Conservation (phyloP, 2,113 vertebrate genomes). For the Nicator chloris region DNA sequence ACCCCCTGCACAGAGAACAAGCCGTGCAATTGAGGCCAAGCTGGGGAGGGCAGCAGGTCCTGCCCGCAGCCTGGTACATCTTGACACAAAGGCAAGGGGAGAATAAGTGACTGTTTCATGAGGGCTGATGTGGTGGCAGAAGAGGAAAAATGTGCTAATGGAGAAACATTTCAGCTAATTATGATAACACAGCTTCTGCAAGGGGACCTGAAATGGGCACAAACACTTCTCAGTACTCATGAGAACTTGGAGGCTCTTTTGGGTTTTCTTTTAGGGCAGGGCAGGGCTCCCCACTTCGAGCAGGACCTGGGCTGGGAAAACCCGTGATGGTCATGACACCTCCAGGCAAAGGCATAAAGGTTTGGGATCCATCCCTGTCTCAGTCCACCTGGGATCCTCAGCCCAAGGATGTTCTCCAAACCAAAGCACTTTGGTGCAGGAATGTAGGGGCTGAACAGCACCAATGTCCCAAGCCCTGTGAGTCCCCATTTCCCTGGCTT, state of each 20-base stretch:
- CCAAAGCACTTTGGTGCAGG: not conserved
- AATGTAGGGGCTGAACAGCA: not conserved
- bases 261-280: not conserved
- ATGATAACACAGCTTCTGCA: not conserved
- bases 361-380: not conserved
- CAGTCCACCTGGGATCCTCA: not conserved
- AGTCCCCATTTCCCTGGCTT: not conserved
- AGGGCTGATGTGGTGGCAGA: constrained; percentile 10
- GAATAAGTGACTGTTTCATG: constrained; percentile 23
- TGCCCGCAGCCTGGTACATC: constrained; percentile 31
- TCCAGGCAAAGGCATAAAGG: not conserved
- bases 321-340: fast-evolving
- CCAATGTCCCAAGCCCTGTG: fast-evolving
- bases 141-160: constrained; percentile 5
- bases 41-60: not conserved
- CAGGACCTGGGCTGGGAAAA: not conserved
- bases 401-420: not conserved
- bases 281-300: not conserved
- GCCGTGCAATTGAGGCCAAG: not conserved
- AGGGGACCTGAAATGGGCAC: constrained; percentile 9
- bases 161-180: not conserved
- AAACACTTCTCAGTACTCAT: not conserved
- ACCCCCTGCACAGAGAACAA: not conserved
- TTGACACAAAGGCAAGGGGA: not conserved
- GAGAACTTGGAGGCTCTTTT: not conserved